Base-by-base conservation (phyloP, 1,140 invertebrate genomes). In the Musca domestica region DNA sequence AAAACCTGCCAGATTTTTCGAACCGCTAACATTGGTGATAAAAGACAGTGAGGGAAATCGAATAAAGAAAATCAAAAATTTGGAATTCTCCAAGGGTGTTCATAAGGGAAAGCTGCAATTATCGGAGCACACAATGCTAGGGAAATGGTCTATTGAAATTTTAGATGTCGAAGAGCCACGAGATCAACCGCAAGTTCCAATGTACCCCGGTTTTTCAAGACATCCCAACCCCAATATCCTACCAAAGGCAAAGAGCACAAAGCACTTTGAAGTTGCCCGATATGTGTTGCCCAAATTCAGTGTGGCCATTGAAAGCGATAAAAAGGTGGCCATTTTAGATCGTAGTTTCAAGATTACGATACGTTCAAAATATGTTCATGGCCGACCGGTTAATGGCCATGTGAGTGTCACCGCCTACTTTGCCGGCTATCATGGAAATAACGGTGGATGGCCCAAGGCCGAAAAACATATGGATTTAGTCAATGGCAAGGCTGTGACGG, bases 241-340 rank as follows among this genome's bases (percentile, higher is more conserved):
- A 12, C 34, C 5, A 41, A 41, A 5, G 4, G 6, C 34, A 41
- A 14, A n/a, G 15, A 41, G 2, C 27, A 22, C 1, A 69, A 67
- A 61, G 49, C 6, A 9, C 25, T 67, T 71, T 58, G 74, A 78
- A 1, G 78, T 81, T n/a, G 93, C 94, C 3, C 93, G 97, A 82
- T 98, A 98, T 80, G 90, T 98, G 46, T 83, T 95, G 48, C 95
- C 95, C 0, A 95, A 96, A 74, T 98, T 95, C 83, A 88, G 95
- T 74, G 90, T 98, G 23, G 87, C 88, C 0, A 87, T 97, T 56
- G 87, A 92, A 56, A 86, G 92, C 2, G 91, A 94, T 0, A 85
- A 90, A 68, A 92, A 95, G 77, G 86, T 91, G 0, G 90, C 92
- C 0, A 94, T 95, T 76, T 90, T 89, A 71, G 90, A 94, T 68